phyloP scores from a whole-genome alignment of 2,797 vertebrate genomes.

The Moxostoma hubbsi region DNA sequence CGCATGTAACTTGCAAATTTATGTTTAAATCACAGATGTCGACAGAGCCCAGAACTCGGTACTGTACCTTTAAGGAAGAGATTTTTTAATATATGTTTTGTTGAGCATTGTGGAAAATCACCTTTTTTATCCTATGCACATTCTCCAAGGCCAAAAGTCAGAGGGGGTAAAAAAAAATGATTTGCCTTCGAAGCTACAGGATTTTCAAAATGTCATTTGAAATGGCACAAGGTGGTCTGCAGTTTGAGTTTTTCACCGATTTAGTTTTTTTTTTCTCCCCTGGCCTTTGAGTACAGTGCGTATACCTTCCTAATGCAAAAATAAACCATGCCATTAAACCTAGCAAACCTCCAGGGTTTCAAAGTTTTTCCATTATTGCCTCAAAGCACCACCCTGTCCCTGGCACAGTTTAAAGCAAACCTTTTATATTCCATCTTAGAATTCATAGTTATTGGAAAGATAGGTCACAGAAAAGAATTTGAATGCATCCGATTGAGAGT shows the following conservation, averaged over 20 bases:
- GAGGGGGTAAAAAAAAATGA: neutral
- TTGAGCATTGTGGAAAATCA: too few relatives aligned
- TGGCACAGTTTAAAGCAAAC: neutral
- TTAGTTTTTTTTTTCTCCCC: neutral
- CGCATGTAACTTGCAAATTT: too few relatives aligned
- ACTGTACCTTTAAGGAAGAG: too few relatives aligned
- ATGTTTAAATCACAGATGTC: too few relatives aligned
- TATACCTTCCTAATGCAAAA: conserved; percentile 35
- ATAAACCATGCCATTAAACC: conserved; percentile 23
- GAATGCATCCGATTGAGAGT: conserved; percentile 4
- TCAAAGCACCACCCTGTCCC: neutral
- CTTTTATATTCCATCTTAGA: conserved; percentile 6
- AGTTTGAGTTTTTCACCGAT: conserved; percentile 10
- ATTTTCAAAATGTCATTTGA: conserved; percentile 43
- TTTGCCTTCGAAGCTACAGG: conserved; percentile 1
- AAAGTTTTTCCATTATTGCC: conserved; percentile 21
- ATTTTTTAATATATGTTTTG: too few relatives aligned
- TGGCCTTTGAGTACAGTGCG: conserved; percentile 26
- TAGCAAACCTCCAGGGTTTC: conserved; percentile 10
- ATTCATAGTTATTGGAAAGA: conserved; percentile 43
- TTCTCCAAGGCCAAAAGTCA: neutral
- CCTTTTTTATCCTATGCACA: neutral
- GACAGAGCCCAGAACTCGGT: too few relatives aligned
- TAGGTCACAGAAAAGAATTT: neutral
- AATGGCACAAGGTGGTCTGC: conserved; percentile 30